Conservation (phyloP, 1,140 invertebrate species). For the Megalonaias nervosa region DNA sequence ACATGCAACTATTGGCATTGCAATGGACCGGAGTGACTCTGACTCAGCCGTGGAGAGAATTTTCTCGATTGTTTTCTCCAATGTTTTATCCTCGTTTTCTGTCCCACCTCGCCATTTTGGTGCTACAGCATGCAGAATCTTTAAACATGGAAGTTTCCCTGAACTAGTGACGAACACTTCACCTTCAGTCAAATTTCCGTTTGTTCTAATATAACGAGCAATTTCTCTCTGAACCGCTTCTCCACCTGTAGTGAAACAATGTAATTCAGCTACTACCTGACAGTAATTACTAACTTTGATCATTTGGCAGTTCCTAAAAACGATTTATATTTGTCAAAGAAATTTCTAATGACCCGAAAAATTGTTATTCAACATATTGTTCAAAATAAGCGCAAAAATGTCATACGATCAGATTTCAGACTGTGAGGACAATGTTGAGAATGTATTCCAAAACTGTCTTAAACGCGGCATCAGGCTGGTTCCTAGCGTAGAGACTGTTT, state of each 20-base stretch:
- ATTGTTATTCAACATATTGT: neutral
- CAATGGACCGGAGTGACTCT: slow-evolving; percentile 12
- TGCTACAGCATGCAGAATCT: slow-evolving; percentile 45
- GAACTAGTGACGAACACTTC: slow-evolving; percentile 25
- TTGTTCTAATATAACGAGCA: slow-evolving; percentile 8
- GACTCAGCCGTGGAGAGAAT: slow-evolving; percentile 14
- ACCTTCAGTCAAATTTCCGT: slow-evolving; percentile 21
- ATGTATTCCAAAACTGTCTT: no score
- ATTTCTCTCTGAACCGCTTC: slow-evolving; percentile 30
- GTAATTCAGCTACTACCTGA: neutral
- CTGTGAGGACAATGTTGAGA: no score
- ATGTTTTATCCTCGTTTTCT: slow-evolving; percentile 19
- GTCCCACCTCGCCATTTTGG: slow-evolving; percentile 40
- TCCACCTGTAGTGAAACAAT: slow-evolving; percentile 27
- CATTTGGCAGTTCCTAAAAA: neutral
- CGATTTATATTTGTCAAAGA: neutral
- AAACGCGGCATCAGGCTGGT: no score
- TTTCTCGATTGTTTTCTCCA: slow-evolving; percentile 22
- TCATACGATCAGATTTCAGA: neutral
- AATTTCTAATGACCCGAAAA: neutral
- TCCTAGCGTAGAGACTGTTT: no score
- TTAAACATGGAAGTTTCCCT: slow-evolving; percentile 38
- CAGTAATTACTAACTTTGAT: neutral
- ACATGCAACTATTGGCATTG: slow-evolving; percentile 5
- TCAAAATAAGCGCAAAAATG: neutral